Evolutionary conservation across 2,797 vertebrate genomes (phyloP), one percentile per base, ranked within the genome.

Genomic region (Eutrigla gurnardus): DNA sequence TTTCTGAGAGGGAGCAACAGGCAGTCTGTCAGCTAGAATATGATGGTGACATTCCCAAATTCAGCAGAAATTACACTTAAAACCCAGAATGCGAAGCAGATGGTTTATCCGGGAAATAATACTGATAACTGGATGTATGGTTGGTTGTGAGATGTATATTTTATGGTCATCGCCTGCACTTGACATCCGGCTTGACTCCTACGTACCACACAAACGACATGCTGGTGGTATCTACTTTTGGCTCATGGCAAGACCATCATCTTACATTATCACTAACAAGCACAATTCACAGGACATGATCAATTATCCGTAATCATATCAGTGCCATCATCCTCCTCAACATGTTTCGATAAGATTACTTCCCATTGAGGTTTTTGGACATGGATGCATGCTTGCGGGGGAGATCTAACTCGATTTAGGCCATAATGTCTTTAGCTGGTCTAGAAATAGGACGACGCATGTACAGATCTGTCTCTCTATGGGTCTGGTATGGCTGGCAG

Each of bases 351-450:
- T 89, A 86, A 83, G 76, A 92, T 91, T 81, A 91, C 87, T 87
- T 88, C 73, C 84, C 84, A 77, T 75, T 84, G 69, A 70, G 77
- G 59, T 75, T 88, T 88, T 90, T 87, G 88, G 81, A 90, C 83
- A 86, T 84, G 81, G 86, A 90, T 88, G 74, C 74, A 86, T 91
- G 88, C 88, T 86, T 87, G 82, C 18, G 46, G 80, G 69, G 78
- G 81, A 89, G 84, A 77, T 62, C 55, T 94, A 95, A 94, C 84
- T 86, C 69, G 86, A 92, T 94, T 94, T 87, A 36, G 54, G 36
- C 72, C 17, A 32, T 94, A 94, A 94, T 90, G 85, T 83, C 82
- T 93, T 95, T 95, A 94, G 86, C 86, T 13, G 70, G 42, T 88
- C 90, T 86, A 75, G 84, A 91, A 93, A 93, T 92, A 93, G 92